Evolutionary conservation across 2,888 invertebrate species (phyloP), one percentile per base, ranked within the genome.

Genomic region (Zhengitettix transpicula): DNA sequence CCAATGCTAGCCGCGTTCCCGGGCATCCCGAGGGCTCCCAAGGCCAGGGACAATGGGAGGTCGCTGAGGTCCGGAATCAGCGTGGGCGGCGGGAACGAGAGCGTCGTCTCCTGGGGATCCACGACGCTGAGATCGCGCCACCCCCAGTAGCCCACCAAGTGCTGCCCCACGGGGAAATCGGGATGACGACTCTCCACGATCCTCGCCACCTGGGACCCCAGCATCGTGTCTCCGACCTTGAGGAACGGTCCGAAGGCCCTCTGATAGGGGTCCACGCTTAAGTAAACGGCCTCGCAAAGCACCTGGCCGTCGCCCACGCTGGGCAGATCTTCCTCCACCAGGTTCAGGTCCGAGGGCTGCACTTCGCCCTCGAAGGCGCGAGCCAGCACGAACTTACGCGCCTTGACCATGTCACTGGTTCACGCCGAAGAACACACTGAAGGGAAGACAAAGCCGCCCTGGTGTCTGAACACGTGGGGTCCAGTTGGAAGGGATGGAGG

Each of bases 1-100:
- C 88, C 89, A 72, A 87, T 87, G 68, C 85, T 84, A 0, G 87
- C 86, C 1, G 87, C 84, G 66, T 81, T 82, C 14, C 71, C 72
- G 42, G 72, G 70, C 69, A 71, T 70, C 47, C 72, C 72, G 10
- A 72, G 60, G 11, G 66, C 63, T 42, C 72, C 72, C 3, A 72
- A 63, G 9, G 68, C 67, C 51, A 69, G 65, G 0, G 71, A 71
- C 28, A 66, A 64, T 5, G 71, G 67, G 1, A 71, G 63, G 15
- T 67, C 66, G n/a, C 68, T 69, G 59, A 71, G 60, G 42, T 69
- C 67, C 14, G 68, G 68, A 55, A 69, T 52, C 42, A 59, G 56
- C 54, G 63, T 64, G 17, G 57, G 12, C 57, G 55, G 52, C 42
- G 61, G 28, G 42, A 56, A 40, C 12, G 52, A 52, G 28, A 41